Base-by-base conservation (phyloP, 2,888 invertebrate genomes). In the Polylopha cassiicola region DNA sequence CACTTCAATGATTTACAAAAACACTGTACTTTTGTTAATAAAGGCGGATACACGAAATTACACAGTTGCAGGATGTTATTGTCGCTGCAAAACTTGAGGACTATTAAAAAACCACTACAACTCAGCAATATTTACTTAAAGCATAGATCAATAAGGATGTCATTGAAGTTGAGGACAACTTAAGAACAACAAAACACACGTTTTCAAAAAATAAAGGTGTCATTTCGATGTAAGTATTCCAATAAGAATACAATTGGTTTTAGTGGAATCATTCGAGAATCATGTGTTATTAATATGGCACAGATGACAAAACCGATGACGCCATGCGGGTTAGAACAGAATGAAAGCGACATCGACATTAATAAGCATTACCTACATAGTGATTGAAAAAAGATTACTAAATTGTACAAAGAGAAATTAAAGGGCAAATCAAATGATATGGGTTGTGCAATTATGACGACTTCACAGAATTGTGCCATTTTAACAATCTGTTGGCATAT, bases 1-100 rank as follows among this genome's bases (percentile, higher is more conserved):
- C 50, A 50, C 46, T 52, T 50, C 39, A 44, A 49, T 53, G 48
- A 50, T 48, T 58, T 46, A 50, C 55, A 50, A 55, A 55, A 57
- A 57, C 45, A 30, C n/a, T n/a, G n/a, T n/a, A 9, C 20, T 37
- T 24, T 29, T 26, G 34, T 30, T 34, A 26, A 36, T 24, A 26
- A 11, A 21, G 10, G 24, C 41, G 41, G 41, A 41, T 41, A 36
- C 20, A 30, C 30, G 41, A 41, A 29, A 36, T 36, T 21, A 41
- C 20, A 8, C 44, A 38, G 29, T 32, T 32, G 43, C 39, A 47
- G 49, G 46, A 47, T 49, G 44, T 47, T 39, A 43, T 42, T 42
- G 42, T 46, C 45, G 46, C 37, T 43, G 41, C 31, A 44, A 39
- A 37, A 31, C 33, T 27, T 31, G 22, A 17, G 9, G 20, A 18